phyloP scores from a whole-genome alignment of 2,797 vertebrate genomes.

The Bradypus variegatus region DNA sequence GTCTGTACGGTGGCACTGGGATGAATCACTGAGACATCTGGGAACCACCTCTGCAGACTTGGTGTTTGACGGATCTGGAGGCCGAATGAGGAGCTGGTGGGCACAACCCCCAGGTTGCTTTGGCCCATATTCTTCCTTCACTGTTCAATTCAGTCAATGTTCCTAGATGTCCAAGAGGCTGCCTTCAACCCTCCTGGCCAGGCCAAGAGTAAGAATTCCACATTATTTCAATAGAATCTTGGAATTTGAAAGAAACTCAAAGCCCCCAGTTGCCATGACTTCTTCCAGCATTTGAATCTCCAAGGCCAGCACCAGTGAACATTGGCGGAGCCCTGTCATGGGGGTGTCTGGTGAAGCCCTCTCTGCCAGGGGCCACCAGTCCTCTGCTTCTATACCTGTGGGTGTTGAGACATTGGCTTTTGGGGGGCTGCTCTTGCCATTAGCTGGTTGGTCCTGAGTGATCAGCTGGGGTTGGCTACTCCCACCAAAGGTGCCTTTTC shows the following conservation, averaged over 20 bases:
- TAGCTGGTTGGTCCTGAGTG: neutral
- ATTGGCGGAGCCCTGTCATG: too few species aligned
- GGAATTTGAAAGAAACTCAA: neutral
- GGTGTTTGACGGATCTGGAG: neutral
- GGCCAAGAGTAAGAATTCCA: neutral
- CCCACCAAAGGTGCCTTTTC: neutral
- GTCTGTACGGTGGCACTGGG: neutral
- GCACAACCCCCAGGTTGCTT: neutral
- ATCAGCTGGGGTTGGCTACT: rapidly evolving
- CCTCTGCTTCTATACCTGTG: neutral
- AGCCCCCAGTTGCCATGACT: neutral
- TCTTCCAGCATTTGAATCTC: too few species aligned
- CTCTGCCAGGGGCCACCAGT: neutral
- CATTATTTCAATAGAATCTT: neutral
- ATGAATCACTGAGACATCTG: too few species aligned
- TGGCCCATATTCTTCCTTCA: neutral
- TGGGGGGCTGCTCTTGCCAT: neutral
- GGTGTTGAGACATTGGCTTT: rapidly evolving
- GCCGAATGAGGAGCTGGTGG: neutral
- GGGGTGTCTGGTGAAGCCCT: too few species aligned
- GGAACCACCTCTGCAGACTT: neutral
- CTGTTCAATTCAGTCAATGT: too few species aligned
- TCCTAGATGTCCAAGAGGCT: too few species aligned
- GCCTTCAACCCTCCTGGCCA: neutral
- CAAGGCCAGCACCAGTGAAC: neutral